phyloP scores from a whole-genome alignment of 2,888 invertebrate genomes.

The Lottia gigantea region DNA sequence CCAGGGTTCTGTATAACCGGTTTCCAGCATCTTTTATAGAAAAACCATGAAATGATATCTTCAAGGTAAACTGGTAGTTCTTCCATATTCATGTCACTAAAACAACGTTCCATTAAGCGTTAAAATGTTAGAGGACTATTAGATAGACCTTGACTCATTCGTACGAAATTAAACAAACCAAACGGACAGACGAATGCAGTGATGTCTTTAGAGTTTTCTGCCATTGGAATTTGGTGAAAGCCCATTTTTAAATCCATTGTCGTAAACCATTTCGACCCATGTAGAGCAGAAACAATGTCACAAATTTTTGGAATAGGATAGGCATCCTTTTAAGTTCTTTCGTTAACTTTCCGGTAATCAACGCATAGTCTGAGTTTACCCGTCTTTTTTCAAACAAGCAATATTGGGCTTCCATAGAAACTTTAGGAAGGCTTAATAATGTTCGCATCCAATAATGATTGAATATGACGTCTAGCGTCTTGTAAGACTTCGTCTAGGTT shows the following conservation, averaged over 20 bases:
- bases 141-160: constrained; percentile 9
- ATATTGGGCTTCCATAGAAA: constrained; percentile 8
- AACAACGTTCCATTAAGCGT: constrained; percentile 16
- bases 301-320: constrained; percentile 16
- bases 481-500: too few species aligned
- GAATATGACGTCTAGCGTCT: constrained; percentile 2
- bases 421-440: constrained; percentile 14
- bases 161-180: constrained; percentile 12
- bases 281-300: constrained; percentile 13
- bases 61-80: constrained; percentile 19
- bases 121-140: constrained; percentile 14
- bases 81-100: constrained; percentile 21
- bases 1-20: background rate
- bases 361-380: constrained; percentile 12
- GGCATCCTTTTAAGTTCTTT: constrained; percentile 4
- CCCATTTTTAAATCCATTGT: constrained; percentile 15
- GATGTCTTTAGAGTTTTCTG: constrained; percentile 11
- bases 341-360: constrained; percentile 15
- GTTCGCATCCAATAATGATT: constrained; percentile 1
- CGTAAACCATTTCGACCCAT: constrained; percentile 9
- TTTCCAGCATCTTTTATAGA: constrained; percentile 13
- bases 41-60: constrained; percentile 16
- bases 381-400: constrained; percentile 11
- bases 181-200: constrained; percentile 17
- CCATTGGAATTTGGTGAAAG: constrained; percentile 15